phyloP scores from a whole-genome alignment of 2,113 vertebrate species.

The Rattus rattus region DNA sequence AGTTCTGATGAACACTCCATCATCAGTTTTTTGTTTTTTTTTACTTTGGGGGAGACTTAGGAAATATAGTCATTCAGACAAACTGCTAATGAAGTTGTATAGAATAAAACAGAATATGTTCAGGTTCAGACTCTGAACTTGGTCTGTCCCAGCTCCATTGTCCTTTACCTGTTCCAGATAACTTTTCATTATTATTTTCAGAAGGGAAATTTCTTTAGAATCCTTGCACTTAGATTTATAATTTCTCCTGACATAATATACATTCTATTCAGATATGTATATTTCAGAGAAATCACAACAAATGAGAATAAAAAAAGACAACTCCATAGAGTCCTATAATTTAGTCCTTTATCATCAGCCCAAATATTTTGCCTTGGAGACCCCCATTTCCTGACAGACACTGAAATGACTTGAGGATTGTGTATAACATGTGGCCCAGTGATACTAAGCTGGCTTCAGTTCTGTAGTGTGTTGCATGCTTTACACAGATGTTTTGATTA shows the following conservation, averaged over 20 bases:
- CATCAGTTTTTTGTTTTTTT: background rate
- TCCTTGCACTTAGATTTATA: slow-evolving; percentile 28
- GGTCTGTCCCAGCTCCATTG: background rate
- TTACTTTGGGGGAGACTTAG: background rate
- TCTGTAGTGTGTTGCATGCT: background rate
- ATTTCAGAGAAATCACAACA: slow-evolving; percentile 3
- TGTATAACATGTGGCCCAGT: background rate
- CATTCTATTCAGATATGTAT: background rate
- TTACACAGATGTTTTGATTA: background rate
- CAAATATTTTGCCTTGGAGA: background rate
- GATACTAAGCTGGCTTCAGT: background rate
- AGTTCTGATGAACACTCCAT: background rate
- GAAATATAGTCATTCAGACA: background rate
- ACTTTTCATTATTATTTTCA: slow-evolving; percentile 39
- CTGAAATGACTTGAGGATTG: background rate
- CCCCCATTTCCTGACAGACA: slow-evolving; percentile 20
- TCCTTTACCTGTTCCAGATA: background rate
- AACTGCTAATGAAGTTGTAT: background rate
- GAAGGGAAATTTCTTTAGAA: slow-evolving; percentile 26
- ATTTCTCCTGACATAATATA: background rate
- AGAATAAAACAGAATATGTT: background rate
- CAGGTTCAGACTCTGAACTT: slow-evolving; percentile 2
- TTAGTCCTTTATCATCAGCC: background rate
- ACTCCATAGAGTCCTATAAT: background rate
- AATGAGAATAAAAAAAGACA: background rate